Conservation (phyloP, 2,113 vertebrate genomes). For the Tonatia bakeri region DNA sequence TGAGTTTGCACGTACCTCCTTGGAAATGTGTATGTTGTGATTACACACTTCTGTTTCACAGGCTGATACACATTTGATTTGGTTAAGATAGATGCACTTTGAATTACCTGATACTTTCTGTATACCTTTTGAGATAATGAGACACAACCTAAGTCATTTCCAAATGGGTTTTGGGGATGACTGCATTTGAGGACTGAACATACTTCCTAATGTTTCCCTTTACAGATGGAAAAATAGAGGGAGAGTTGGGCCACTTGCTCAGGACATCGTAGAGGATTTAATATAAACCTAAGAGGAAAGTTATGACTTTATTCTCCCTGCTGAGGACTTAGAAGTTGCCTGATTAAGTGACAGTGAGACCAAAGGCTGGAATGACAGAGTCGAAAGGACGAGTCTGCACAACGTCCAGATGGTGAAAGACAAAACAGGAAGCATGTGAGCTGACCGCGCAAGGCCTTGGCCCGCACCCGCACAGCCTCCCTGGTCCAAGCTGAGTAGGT, state of each 20-base stretch:
- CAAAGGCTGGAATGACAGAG: constrained; percentile 56
- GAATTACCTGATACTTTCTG: constrained; percentile 2
- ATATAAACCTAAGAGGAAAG: constrained; percentile 27
- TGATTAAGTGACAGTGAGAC: constrained; percentile 62
- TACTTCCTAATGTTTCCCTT: background rate
- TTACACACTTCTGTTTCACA: background rate
- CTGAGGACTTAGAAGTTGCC: constrained; percentile 59
- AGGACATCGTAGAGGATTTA: background rate
- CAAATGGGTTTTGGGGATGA: background rate
- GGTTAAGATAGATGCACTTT: background rate
- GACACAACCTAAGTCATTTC: background rate
- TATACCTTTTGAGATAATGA: background rate
- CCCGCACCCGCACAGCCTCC: background rate
- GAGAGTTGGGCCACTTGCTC: background rate
- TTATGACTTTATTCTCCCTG: constrained; percentile 49
- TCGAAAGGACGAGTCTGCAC: constrained; percentile 2
- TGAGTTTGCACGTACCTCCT: background rate
- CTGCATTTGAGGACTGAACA: background rate
- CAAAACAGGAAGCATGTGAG: background rate
- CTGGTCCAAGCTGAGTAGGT: background rate
- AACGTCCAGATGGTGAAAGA: constrained; percentile 44
- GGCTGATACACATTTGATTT: background rate
- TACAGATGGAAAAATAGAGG: constrained; percentile 49
- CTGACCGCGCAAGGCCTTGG: background rate
- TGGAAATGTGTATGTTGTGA: background rate